These are phyloP conservation scores for Acanthosepion pharaonis DNA, from an alignment of 2,888 invertebrate species.

Conservation along the genomic window DNA sequence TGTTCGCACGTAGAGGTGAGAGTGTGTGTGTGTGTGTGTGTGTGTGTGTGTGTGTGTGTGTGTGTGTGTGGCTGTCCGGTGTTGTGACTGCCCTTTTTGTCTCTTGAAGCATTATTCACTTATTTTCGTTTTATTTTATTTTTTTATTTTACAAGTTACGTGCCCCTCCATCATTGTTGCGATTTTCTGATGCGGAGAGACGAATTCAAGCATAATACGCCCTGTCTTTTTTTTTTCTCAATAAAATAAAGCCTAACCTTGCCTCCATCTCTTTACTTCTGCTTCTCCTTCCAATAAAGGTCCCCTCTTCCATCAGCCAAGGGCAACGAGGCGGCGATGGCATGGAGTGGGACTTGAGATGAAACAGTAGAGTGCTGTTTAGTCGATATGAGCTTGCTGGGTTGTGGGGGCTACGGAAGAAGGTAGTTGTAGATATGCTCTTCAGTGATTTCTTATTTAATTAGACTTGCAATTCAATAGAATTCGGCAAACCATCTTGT, in stretches of 20 bases:
- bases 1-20: too few species aligned
- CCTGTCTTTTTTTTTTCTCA: background rate
- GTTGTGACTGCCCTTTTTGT: too few species aligned
- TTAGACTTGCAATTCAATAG: constrained; percentile 16
- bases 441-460: constrained; percentile 18
- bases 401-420: background rate
- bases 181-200: background rate
- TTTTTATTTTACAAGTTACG: too few species aligned
- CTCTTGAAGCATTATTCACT: too few species aligned
- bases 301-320: background rate
- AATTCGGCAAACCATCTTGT: background rate
- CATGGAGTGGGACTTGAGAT: background rate
- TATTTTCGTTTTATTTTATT: too few species aligned
- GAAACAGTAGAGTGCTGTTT: background rate
- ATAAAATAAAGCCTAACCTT: background rate
- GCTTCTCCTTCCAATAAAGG: background rate
- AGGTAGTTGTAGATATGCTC: background rate
- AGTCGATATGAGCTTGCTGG: background rate
- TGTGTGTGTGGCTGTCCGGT: too few species aligned
- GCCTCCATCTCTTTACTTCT: background rate
- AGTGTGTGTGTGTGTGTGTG: too few species aligned
- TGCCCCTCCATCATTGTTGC: background rate
- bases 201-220: background rate
- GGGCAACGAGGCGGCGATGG: background rate
- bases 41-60: too few species aligned